Percentiles rank a stretch among this genome's conserved stretches.
These are phyloP conservation scores for Sparidentex hasta DNA, from an alignment of 2,797 vertebrate species.

Conservation along the genomic window DNA sequence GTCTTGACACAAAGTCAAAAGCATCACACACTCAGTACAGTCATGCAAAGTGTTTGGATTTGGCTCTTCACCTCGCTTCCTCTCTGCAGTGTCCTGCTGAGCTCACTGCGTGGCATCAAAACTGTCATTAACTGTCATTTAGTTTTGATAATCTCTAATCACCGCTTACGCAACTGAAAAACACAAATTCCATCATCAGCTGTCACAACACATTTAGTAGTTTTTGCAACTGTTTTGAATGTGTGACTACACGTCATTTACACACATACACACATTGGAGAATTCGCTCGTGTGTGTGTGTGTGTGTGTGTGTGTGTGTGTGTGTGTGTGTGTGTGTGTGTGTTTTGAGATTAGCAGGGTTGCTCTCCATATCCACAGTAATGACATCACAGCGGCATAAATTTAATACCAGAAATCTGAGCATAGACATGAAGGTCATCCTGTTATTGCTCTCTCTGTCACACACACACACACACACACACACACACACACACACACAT, in stretches of 20 bases:
- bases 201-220: conserved; percentile 3
- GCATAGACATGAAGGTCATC: conserved; percentile 48
- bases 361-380: conserved; percentile 25
- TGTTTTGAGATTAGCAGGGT: conserved; percentile 42
- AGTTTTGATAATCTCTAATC: conserved; percentile 54
- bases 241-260: conserved; percentile 11
- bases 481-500: conserved; percentile 26
- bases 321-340: background rate
- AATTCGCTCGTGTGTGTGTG: background rate
- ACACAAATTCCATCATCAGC: conserved; percentile 49
- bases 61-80: conserved; percentile 41
- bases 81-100: conserved; percentile 39
- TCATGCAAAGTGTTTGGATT: conserved; percentile 27
- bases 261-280: background rate
- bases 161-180: conserved; percentile 49
- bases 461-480: conserved; percentile 5
- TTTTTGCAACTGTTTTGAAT: conserved; percentile 24
- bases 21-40: background rate
- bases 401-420: conserved; percentile 57
- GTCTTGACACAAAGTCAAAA: background rate
- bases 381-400: conserved; percentile 51
- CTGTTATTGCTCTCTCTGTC: conserved; percentile 37
- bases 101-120: conserved; percentile 35
- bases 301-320: conserved; percentile 9
- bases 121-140: conserved; percentile 49